Evolutionary conservation across 2,797 vertebrate genomes (phyloP).

Genomic region (Cottoperca gobio): DNA sequence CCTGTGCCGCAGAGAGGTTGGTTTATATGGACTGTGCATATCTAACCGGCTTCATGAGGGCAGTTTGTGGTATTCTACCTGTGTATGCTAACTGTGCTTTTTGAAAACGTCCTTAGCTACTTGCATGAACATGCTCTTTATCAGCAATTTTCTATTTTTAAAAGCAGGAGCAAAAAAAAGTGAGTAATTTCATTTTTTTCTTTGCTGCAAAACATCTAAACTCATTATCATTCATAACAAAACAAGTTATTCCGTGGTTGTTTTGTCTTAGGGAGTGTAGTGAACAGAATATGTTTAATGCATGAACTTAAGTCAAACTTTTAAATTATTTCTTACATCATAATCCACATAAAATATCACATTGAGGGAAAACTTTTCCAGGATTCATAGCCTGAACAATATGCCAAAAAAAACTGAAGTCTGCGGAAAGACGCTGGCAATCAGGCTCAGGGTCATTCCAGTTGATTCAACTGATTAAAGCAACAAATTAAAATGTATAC

Average conservation of each 20-base stretch:
- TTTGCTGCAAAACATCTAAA: background rate
- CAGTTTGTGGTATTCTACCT: constrained; percentile 8
- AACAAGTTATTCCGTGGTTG: background rate
- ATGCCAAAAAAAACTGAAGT: constrained; percentile 38
- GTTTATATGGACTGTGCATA: constrained; percentile 42
- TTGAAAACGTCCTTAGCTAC: background rate
- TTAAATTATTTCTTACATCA: background rate
- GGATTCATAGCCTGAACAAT: constrained; percentile 25
- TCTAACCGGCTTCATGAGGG: constrained; percentile 22
- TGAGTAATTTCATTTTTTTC: background rate
- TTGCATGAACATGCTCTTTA: constrained; percentile 1
- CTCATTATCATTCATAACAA: background rate
- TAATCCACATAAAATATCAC: background rate
- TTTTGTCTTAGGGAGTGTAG: background rate
- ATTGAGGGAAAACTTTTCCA: background rate
- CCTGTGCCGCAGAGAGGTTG: constrained; percentile 46
- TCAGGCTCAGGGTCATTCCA: constrained; percentile 68
- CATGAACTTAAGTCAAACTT: background rate
- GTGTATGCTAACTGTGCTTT: background rate
- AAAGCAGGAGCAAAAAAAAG: background rate
- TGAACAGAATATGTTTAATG: background rate
- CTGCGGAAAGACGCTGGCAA: constrained; percentile 51
- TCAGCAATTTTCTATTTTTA: background rate
- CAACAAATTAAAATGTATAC: constrained; percentile 74
- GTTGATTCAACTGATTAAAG: constrained; percentile 71